Evolutionary conservation across 2,113 vertebrate genomes (phyloP).

Genomic region (Myotis lucifugus): DNA sequence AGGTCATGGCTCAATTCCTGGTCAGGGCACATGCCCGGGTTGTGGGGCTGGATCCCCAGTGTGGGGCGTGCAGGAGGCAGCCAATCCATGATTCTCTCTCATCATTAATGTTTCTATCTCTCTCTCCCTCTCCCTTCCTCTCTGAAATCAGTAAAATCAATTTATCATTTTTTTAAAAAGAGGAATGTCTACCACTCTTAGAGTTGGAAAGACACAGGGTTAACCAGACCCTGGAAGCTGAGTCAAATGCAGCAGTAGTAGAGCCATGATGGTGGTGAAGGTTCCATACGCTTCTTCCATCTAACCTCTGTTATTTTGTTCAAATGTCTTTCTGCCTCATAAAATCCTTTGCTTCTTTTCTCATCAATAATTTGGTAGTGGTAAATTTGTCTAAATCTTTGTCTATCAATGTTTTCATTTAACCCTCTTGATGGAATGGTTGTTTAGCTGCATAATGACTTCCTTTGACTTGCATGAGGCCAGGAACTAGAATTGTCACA

Average conservation of each 20-base stretch:
- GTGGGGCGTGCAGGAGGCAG: no score
- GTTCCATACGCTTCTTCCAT: not conserved
- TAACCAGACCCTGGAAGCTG: not conserved
- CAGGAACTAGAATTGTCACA: not conserved
- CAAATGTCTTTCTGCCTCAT: not conserved
- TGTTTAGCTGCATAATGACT: constrained; percentile 13
- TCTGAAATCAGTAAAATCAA: no score
- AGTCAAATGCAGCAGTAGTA: not conserved
- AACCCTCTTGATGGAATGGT: not conserved
- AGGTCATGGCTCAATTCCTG: no score
- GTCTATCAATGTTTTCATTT: constrained; percentile 28
- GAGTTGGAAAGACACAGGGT: not conserved
- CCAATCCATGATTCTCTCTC: no score
- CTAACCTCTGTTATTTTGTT: constrained; percentile 19
- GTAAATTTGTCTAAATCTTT: constrained; percentile 9
- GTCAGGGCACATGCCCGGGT: no score
- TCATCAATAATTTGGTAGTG: constrained; percentile 29
- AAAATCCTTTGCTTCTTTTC: constrained; percentile 39
- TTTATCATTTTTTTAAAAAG: not conserved
- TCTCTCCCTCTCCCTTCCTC: no score
- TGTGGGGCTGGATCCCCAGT: no score
- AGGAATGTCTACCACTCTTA: not conserved
- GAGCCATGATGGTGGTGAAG: not conserved
- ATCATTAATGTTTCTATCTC: no score
- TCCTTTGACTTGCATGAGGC: constrained; percentile 12